These are phyloP conservation scores for Tokudaia tokunoshimensis DNA, from an alignment of 2,797 vertebrate genomes.

Conservation along the genomic window DNA sequence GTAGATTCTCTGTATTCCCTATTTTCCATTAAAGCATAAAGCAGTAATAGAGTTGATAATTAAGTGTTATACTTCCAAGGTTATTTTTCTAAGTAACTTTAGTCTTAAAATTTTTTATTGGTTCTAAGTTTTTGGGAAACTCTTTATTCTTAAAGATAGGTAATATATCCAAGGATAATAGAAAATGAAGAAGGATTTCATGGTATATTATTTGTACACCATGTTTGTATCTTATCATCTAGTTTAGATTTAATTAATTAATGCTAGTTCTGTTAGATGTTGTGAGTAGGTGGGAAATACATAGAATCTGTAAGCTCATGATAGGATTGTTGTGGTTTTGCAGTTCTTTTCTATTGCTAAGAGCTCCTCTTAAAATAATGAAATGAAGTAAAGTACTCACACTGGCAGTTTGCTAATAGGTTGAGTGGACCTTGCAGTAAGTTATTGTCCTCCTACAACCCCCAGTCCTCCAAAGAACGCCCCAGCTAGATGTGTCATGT, in stretches of 20 bases:
- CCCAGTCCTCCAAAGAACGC: not conserved
- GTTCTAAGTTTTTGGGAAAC: slow-evolving; percentile 39
- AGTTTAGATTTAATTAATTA: slow-evolving; percentile 15
- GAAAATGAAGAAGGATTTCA: slow-evolving; percentile 30
- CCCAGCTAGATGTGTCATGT: not conserved
- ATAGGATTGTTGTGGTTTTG: slow-evolving; percentile 45
- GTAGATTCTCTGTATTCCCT: not conserved
- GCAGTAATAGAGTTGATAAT: not conserved
- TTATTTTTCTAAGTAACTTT: slow-evolving; percentile 35
- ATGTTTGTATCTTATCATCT: not conserved
- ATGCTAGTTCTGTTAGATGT: slow-evolving; percentile 11
- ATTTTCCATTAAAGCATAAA: not conserved
- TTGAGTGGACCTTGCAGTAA: not conserved
- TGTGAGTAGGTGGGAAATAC: slow-evolving; percentile 20
- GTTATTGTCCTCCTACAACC: not conserved
- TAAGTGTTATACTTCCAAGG: not conserved
- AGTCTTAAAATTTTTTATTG: not conserved
- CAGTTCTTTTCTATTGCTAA: slow-evolving; percentile 10
- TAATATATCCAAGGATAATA: slow-evolving; percentile 7
- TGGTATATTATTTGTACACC: not conserved
- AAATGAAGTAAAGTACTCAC: slow-evolving; percentile 19
- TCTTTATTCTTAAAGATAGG: slow-evolving; percentile 19
- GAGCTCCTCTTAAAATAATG: slow-evolving; percentile 61
- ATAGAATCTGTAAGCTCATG: not conserved
- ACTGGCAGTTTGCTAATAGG: not conserved